Evolutionary conservation across 2,888 invertebrate species (phyloP), one percentile per base, ranked within the genome.

Genomic region (Polietes domitor): DNA sequence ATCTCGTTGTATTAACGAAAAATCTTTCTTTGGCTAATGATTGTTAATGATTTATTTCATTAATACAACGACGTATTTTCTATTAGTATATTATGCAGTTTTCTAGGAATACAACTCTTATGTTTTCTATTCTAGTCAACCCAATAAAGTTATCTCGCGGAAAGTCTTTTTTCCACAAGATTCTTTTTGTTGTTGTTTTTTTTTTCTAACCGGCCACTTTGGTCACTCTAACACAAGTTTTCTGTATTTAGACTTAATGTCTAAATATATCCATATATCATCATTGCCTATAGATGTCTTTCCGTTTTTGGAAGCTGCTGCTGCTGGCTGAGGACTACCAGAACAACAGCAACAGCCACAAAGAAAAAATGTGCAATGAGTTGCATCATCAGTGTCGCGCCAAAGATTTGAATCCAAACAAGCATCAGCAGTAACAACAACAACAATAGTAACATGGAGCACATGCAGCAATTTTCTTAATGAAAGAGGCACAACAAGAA

Each of bases 361-460:
- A 63, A 63, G 32, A 17, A 41, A 19, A 43, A 80, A 75, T 81
- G 78, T 84, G 78, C 84, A 58, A 79, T 73, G 84, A 84, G 70
- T 84, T 84, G 78, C 81, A 84, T 79, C 84, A 81, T 77, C n/a
- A 84, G 61, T 81, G 84, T 84, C 84, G 84, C 84, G 84, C 76
- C 84, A 81, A 68, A 68, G 68, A 68, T 61, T 61, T 28, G 15
- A 61, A 61, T 61, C 68, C 68, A 68, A 10, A 43, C 37, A 37
- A 41, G 41, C 32, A 21, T 1, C 26, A 24, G 26, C 26, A 24
- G 15, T 15, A 65, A 17, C 65, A 41, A n/a, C 47, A 47, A 47
- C 47, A 47, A n/a, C 47, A 47, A 47, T 1, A 15, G 1, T n/a
- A 47, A n/a, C n/a, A 41, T 41, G 2, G 32, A 17, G 65, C 43